Evolutionary conservation across 2,888 invertebrate species (phyloP), one percentile per base, ranked within the genome.

Genomic region (Nezara viridula): DNA sequence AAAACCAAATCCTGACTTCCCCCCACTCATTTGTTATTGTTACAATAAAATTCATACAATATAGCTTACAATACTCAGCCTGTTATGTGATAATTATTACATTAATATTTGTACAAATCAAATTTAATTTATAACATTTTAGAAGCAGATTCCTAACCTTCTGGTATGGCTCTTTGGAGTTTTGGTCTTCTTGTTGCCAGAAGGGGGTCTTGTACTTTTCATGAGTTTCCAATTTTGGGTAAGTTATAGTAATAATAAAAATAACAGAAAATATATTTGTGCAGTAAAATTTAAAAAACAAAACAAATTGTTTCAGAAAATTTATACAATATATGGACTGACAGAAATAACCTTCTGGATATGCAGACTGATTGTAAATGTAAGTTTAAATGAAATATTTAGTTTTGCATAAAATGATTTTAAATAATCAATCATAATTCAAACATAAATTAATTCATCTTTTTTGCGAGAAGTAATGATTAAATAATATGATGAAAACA

Each of bases 141-240:
- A 94, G 94, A 94, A 93, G 92, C 93, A 93, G 91, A 92, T 93
- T 16, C 91, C 93, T 49, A 94, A 93, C 91, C 92, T 94, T 40
- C 92, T 94, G 89, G 93, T 93, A n/a, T 94, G 94, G 94, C 93
- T 94, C 92, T 93, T 94, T 90, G 92, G 93, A 77, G 93, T 94
- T 47, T 93, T 93, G 3, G 92, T 94, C 47, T 92, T 94, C 66
- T 93, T 93, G 88, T 93, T 94, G 91, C 94, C 94, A 49, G 94
- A 94, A 92, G 94, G 94, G 81, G 94, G 94, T 27, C 92, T 94
- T 92, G 94, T 94, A 9, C 93, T 94, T 90, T 94, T 94, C 91
- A 94, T 94, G 94, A 94, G 94, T 90, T 93, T 94, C 88, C 93
- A 94, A 55, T 90, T 88, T 88, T 90, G 90, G 90, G 90, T 90